Evolutionary conservation across 1,140 invertebrate species (phyloP).

Genomic region (Lepidurus arcticus): DNA sequence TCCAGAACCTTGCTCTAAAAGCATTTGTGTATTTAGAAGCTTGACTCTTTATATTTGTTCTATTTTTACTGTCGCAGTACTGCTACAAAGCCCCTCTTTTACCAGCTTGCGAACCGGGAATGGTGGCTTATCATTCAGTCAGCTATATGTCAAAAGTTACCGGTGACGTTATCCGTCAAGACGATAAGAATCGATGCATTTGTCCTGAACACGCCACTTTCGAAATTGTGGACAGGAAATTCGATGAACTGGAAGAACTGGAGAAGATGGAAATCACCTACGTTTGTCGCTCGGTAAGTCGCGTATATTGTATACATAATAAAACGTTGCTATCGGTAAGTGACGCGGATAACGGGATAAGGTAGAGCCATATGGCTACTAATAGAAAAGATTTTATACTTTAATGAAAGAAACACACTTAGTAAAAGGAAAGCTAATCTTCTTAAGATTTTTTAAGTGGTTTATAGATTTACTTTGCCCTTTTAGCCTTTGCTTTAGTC

Average conservation of each 20-base stretch:
- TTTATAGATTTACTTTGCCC: not conserved
- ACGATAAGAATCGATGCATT: slow-evolving; percentile 39
- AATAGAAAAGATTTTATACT: not conserved
- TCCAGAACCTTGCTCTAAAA: not conserved
- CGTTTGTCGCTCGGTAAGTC: slow-evolving; percentile 39
- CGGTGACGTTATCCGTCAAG: slow-evolving; percentile 36
- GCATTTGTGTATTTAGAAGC: not conserved
- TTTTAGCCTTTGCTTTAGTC: no score
- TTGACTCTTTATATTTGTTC: not conserved
- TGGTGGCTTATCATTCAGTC: slow-evolving; percentile 38
- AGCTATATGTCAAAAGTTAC: slow-evolving; percentile 39
- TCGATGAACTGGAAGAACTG: slow-evolving; percentile 37
- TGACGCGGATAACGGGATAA: not conserved
- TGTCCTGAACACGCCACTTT: slow-evolving; percentile 41
- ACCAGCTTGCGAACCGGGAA: slow-evolving; percentile 34
- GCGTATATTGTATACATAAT: no score
- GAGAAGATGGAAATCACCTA: slow-evolving; percentile 39
- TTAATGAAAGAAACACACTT: not conserved
- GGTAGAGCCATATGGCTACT: not conserved
- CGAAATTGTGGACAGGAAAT: slow-evolving; percentile 38
- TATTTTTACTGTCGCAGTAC: slow-evolving; percentile 36
- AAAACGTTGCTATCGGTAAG: no score
- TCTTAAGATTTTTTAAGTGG: no score
- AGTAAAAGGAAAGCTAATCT: not conserved
- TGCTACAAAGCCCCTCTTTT: slow-evolving; percentile 38